Conservation (phyloP, 2,113 vertebrate species). For the Cyprinodon variegatus region DNA sequence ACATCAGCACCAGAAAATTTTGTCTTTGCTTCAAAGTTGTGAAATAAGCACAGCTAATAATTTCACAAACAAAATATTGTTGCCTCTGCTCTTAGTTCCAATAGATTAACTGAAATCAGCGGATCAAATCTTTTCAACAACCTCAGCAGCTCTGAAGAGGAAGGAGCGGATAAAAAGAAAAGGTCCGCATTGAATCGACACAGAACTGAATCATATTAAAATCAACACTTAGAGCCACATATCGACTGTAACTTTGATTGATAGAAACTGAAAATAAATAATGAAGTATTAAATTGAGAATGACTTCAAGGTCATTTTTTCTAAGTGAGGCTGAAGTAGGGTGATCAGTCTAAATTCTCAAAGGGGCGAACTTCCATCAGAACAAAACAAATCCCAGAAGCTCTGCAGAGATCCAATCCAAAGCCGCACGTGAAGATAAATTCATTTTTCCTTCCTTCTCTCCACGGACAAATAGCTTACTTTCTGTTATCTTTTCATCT, state of each 20-base stretch:
- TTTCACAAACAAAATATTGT: background rate
- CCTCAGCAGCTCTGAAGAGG: background rate
- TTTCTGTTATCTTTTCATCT: conserved; percentile 81
- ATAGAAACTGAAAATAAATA: conserved; percentile 6
- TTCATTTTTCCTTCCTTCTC: conserved; percentile 47
- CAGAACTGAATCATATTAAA: background rate
- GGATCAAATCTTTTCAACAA: background rate
- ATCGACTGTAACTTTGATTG: conserved; percentile 7
- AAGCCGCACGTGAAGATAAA: conserved; percentile 53
- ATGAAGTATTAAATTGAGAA: background rate
- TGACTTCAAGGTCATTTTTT: background rate
- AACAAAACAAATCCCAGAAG: conserved; percentile 1
- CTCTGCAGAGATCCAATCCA: conserved; percentile 10
- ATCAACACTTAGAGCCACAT: conserved; percentile 7
- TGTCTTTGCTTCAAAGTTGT: background rate
- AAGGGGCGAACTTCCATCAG: background rate
- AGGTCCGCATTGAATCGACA: background rate
- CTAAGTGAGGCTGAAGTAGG: conserved; percentile 17
- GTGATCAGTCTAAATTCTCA: background rate
- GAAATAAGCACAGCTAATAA: background rate
- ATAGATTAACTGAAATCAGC: background rate
- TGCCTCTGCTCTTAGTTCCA: background rate
- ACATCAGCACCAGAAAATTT: background rate
- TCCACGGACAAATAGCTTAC: conserved; percentile 59
- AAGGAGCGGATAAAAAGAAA: too few species aligned